Conservation (phyloP, 1,140 invertebrate species). For the Hyles vespertilio region DNA sequence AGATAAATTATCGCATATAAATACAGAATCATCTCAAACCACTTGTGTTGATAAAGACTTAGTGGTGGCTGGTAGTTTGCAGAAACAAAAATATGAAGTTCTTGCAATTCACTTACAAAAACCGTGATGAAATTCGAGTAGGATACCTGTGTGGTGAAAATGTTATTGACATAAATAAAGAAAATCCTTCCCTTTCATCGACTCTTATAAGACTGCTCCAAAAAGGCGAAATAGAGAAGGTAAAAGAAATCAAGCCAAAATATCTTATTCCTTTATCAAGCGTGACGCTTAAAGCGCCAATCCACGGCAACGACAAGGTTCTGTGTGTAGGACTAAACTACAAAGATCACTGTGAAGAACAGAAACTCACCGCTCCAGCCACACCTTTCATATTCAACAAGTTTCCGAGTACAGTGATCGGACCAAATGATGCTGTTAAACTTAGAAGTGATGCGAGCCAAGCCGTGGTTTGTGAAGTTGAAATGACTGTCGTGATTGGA, state of each 20-base stretch:
- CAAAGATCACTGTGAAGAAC: constrained; percentile 79
- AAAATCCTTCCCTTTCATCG: constrained; percentile 20
- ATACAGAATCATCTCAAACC: background rate
- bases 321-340: constrained; percentile 81
- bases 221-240: constrained; percentile 13
- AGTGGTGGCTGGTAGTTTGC: no score
- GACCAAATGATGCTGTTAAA: constrained; percentile 81
- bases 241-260: constrained; percentile 9
- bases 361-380: constrained; percentile 75
- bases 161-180: constrained; percentile 33
- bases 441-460: constrained; percentile 30
- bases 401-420: constrained; percentile 84
- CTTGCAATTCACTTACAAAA: constrained; percentile 25
- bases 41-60: constrained; percentile 29
- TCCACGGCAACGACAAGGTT: constrained; percentile 77
- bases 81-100: no score
- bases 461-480: constrained; percentile 89
- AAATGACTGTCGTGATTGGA: constrained; percentile 89
- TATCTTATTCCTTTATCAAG: constrained; percentile 29
- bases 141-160: constrained; percentile 20
- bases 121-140: constrained; percentile 20
- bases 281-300: constrained; percentile 66
- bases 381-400: constrained; percentile 81
- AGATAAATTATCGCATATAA: background rate
- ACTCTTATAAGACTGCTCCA: constrained; percentile 30